These are phyloP conservation scores for Silurus glanis DNA, from an alignment of 2,113 vertebrate species.

Conservation along the genomic window DNA sequence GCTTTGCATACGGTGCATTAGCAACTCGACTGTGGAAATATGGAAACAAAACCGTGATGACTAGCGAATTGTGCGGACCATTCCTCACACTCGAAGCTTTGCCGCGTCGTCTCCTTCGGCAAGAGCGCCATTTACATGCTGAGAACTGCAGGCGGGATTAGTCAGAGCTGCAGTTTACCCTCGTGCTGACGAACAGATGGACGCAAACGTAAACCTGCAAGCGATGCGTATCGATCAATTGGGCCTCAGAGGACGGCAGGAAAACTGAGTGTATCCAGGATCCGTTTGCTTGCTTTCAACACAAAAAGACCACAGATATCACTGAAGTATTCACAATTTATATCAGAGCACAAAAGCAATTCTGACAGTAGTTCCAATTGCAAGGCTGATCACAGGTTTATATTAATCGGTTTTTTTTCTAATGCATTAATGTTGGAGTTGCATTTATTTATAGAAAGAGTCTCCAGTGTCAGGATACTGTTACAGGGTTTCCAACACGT, in stretches of 20 bases:
- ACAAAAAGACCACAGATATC: not conserved
- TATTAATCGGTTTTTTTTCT: not conserved
- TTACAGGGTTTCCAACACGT: not conserved
- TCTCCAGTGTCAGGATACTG: not conserved
- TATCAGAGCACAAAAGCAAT: not conserved
- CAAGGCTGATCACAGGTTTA: not conserved
- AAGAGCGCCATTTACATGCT: not conserved
- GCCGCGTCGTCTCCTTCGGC: not conserved
- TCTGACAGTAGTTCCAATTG: not conserved
- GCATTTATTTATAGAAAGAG: not conserved
- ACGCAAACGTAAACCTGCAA: not conserved
- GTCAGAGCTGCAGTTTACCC: not conserved
- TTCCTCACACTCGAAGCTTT: not conserved
- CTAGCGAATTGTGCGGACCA: not conserved
- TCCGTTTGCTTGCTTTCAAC: not conserved
- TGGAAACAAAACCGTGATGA: not conserved
- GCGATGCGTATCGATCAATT: not conserved
- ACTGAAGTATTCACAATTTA: not conserved
- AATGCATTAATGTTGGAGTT: not conserved
- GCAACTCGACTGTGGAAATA: not conserved
- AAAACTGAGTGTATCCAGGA: not conserved
- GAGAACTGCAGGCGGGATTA: not conserved
- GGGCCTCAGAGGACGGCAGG: not conserved
- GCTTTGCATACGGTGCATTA: conserved; percentile 48
- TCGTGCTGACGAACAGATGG: not conserved